These are phyloP conservation scores for Sternarchorhynchus goeldii DNA, from an alignment of 2,797 vertebrate species.

Conservation along the genomic window DNA sequence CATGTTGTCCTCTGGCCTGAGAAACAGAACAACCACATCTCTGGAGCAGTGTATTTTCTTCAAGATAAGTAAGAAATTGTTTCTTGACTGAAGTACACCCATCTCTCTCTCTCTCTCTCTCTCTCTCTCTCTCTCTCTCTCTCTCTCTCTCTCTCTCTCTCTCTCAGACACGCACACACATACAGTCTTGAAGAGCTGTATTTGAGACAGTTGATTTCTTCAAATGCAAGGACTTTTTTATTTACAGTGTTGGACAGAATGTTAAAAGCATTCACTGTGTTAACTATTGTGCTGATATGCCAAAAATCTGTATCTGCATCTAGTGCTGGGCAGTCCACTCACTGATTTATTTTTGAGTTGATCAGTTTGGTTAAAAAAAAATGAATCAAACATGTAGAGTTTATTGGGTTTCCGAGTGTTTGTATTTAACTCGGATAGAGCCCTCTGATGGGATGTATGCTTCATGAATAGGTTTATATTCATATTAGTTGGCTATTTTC, in stretches of 20 bases:
- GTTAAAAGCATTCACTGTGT: too few species aligned
- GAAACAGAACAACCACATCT: constrained; percentile 41
- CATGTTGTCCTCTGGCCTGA: constrained; percentile 35
- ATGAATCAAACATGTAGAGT: not conserved
- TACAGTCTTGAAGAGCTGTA: too few species aligned
- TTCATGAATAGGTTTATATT: not conserved
- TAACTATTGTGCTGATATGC: not conserved
- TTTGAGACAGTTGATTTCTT: too few species aligned
- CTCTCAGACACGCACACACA: not conserved
- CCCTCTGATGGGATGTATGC: not conserved
- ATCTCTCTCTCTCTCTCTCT: not conserved
- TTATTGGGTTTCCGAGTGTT: not conserved
- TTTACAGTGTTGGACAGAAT: too few species aligned
- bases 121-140: too few species aligned
- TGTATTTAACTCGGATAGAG: not conserved
- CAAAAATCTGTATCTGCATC: too few species aligned
- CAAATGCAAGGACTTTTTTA: too few species aligned
- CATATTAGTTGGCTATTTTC: not conserved
- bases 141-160: too few species aligned
- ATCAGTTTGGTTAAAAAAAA: not conserved
- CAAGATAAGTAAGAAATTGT: not conserved
- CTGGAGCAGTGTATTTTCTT: constrained; percentile 28
- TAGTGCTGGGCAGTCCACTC: too few species aligned
- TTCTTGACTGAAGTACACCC: constrained; percentile 21
- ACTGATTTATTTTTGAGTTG: too few species aligned